Base-by-base conservation (phyloP, 2,113 vertebrate species). In the Labeo catla region DNA sequence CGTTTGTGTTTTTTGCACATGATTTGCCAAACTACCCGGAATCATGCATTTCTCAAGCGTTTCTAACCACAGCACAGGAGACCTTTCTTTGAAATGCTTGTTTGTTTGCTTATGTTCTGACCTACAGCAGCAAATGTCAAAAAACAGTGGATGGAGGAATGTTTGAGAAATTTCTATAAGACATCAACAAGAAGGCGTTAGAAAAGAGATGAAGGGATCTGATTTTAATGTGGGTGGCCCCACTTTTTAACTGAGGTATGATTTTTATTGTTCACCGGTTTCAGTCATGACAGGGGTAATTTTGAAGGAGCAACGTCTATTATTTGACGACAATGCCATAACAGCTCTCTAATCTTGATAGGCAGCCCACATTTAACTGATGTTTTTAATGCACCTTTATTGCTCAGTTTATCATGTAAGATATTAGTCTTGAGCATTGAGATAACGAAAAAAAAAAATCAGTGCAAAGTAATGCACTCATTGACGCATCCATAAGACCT, bases 401-500 rank as follows among this genome's bases (percentile, higher is more conserved):
- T 66, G 61, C 45, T 81, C 59, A 47, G 36, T 61, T 49, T 47
- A 15, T 66, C 79, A 66, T 66, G 23, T 81, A 15, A 57, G 66
- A 12, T 34, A 65, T 65, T 1, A 65, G 61, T 65, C 54, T 59
- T 21, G 54, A 57, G 54, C 16, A 57, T 19, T 57, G 54, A 19
- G 2, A 19, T 28, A 19, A 19, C n/a, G n/a, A n/a, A n/a, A n/a
- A n/a, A n/a, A n/a, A 19, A 19, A 28, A 65, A 28, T 28, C n/a
- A 28, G 3, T 59, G 57, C 57, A 59, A 8, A 21, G 6, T 59
- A 2, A 59, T 59, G 7, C 19, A 59, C 57, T 59, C 57, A n/a
- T 59, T 59, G 57, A 21, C 21, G 19, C 21, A 59, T 59, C 57
- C 8, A 8, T 19, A 59, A 59, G 19, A 59, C 7, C 19, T 59